Evolutionary conservation across 2,113 vertebrate species (phyloP), one percentile per base, ranked within the genome.

Genomic region (Diphyllodes magnificus): DNA sequence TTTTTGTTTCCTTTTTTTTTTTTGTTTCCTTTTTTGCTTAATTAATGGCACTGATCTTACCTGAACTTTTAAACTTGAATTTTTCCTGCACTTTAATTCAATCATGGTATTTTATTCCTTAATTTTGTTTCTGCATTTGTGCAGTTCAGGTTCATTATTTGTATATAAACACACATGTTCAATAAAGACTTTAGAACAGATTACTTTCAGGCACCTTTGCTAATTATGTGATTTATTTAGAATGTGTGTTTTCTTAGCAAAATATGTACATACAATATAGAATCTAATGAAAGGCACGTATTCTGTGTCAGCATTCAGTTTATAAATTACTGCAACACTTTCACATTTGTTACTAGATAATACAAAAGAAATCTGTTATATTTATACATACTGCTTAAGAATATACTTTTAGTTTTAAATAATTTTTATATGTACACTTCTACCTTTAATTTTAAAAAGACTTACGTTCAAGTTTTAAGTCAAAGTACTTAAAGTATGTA

Each of bases 321-420:
- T 96, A 95, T 96, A 96, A 98, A 97, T 97, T 96, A 94, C 57
- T 96, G 92, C 97, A 98, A 98, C 98, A 98, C 98, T 98, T 98
- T 99, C 98, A 97, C 97, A 98, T 99, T 98, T 99, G 98, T 98
- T 99, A 99, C 96, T 96, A 95, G 95, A 97, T 98, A 97, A 97
- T 96, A 96, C 96, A 94, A 96, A 97, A 72, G 69, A 98, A 93
- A 97, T 98, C 96, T 97, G 92, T 98, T 98, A 98, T 98, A 98
- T 99, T 99, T 99, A 98, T 99, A 98, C 98, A 98, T 98, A 98
- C 97, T 97, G 94, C 95, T 97, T 97, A 91, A 97, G 91, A 98
- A 97, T 97, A 98, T 98, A 97, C 97, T 98, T 99, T 99, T 98
- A 97, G 96, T 98, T 98, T 98, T 96, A 97, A 97, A 95, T 97